Percentiles rank a stretch among this genome's conserved stretches.
phyloP scores from a whole-genome alignment of 2,113 vertebrate species.

The Willisornis vidua region DNA sequence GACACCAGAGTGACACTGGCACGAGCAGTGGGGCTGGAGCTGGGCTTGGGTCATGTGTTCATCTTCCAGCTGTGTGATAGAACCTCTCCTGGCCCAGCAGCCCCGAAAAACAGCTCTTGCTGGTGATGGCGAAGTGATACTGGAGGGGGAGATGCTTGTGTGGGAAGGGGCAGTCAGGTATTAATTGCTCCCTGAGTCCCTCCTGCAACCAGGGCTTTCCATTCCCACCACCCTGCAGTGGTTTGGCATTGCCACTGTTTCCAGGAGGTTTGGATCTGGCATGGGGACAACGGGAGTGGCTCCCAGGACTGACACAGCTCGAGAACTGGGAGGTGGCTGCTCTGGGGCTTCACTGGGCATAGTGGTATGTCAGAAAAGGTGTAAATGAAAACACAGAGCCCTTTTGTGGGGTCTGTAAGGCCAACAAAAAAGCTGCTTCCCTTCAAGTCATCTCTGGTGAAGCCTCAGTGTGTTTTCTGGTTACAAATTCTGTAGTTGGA shows the following conservation, averaged over 20 bases:
- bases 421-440: background rate
- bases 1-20: fast-evolving
- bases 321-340: background rate
- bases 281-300: fast-evolving
- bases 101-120: fast-evolving
- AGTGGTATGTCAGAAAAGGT: fast-evolving
- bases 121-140: background rate
- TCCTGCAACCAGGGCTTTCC: background rate
- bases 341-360: background rate
- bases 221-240: fast-evolving
- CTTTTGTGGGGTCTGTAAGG: background rate
- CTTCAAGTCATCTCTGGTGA: background rate
- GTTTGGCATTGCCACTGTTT: background rate
- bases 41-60: background rate
- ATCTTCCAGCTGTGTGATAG: background rate
- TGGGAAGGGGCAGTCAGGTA: background rate
- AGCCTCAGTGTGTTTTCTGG: background rate
- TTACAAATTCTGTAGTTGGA: background rate
- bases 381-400: background rate
- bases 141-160: background rate
- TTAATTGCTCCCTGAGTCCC: background rate
- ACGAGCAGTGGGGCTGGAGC: background rate
- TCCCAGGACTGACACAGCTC: background rate
- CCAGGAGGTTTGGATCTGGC: fast-evolving
- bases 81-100: background rate